phyloP scores from a whole-genome alignment of 2,888 invertebrate genomes.

The Helicoverpa assulta region DNA sequence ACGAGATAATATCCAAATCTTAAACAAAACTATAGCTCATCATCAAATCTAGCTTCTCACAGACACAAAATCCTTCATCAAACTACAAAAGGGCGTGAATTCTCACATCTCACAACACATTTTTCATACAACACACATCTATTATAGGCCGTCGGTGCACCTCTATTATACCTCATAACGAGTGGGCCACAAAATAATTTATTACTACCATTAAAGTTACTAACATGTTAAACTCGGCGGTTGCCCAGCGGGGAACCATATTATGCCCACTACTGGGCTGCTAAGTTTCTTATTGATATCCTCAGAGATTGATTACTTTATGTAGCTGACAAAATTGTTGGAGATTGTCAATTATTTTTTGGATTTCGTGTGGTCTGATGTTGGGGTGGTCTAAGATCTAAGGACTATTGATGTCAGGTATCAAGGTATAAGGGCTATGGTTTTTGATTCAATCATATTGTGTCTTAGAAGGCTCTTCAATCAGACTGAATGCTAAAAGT shows the following conservation, averaged over 20 bases:
- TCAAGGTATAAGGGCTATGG: background rate
- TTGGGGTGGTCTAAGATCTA: constrained; percentile 35
- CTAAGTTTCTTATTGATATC: constrained; percentile 57
- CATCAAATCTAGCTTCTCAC: background rate
- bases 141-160: constrained; percentile 46
- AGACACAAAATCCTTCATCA: constrained; percentile 2
- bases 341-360: constrained; percentile 22
- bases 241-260: constrained; percentile 62
- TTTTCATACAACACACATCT: constrained; percentile 52
- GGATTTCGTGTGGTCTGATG: constrained; percentile 38
- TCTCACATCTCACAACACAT: constrained; percentile 32
- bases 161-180: constrained; percentile 59
- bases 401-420: background rate
- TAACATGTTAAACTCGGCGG: constrained; percentile 61
- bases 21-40: no score
- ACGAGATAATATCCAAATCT: no score
- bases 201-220: constrained; percentile 65
- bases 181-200: constrained; percentile 64
- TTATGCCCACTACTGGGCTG: constrained; percentile 68
- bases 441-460: background rate
- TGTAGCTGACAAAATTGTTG: constrained; percentile 38
- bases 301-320: constrained; percentile 50
- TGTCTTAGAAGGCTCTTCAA: background rate
- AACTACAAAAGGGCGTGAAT: constrained; percentile 40
- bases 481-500: background rate